Evolutionary conservation across 2,797 vertebrate species (phyloP).

Genomic region (Epinephelus coioides): DNA sequence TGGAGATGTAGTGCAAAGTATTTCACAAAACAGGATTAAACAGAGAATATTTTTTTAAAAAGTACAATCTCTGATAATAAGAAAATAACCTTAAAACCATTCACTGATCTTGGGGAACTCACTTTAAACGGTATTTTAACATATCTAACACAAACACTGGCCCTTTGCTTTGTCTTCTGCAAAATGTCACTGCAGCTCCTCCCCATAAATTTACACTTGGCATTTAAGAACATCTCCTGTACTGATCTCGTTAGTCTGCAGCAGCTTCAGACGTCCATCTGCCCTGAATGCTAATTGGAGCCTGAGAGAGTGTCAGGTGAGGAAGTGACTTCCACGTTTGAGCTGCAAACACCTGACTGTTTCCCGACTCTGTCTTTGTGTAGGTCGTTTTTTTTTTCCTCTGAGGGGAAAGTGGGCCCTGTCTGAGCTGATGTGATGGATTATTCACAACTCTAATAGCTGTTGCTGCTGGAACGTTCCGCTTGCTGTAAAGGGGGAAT

Average conservation of each 20-base stretch:
- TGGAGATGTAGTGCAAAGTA: not conserved
- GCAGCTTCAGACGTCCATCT: constrained; percentile 31
- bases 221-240: constrained; percentile 48
- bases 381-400: not conserved
- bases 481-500: constrained; percentile 55
- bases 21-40: constrained; percentile 1
- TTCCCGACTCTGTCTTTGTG: not conserved
- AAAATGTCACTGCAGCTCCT: constrained; percentile 30
- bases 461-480: constrained; percentile 68
- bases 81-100: no score
- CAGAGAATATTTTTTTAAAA: not conserved
- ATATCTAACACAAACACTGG: constrained; percentile 21
- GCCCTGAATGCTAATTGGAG: constrained; percentile 51
- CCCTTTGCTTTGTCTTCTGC: constrained; percentile 22
- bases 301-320: constrained; percentile 25
- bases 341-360: constrained; percentile 47
- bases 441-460: constrained; percentile 75
- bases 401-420: constrained; percentile 8
- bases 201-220: constrained; percentile 23
- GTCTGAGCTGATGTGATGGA: constrained; percentile 65
- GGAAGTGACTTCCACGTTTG: constrained; percentile 29
- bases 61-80: no score
- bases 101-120: not conserved
- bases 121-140: constrained; percentile 12
- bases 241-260: constrained; percentile 42